Conservation (phyloP, 2,113 vertebrate species). For the Mustelus asterias region DNA sequence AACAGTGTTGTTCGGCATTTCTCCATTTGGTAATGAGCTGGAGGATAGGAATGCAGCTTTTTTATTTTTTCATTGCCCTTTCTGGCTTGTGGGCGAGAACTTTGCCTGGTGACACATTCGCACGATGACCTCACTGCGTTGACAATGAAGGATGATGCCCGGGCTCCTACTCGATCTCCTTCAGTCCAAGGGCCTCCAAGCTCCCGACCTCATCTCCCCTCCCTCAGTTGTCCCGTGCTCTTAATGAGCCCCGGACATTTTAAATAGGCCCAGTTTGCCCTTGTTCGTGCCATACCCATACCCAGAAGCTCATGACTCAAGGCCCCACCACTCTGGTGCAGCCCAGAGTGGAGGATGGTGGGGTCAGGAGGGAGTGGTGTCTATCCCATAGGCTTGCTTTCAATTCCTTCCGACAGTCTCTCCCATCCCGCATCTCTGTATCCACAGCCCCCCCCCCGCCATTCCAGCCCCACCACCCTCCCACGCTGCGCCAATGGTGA, state of each 20-base stretch:
- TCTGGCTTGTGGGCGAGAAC: not conserved
- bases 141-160: not conserved
- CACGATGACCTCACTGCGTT: not conserved
- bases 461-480: not conserved
- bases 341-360: no score
- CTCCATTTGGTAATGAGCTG: not conserved
- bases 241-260: no score
- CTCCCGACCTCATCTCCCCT: not conserved
- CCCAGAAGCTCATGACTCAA: not conserved
- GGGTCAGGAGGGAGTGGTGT: not conserved
- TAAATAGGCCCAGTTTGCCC: not conserved
- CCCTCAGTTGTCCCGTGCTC: no score
- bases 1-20: not conserved
- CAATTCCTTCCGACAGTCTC: not conserved
- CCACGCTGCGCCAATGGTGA: no score
- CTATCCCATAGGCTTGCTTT: not conserved
- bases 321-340: no score
- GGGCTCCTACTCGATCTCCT: not conserved
- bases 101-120: not conserved
- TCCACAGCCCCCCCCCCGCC: no score
- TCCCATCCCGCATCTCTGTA: no score
- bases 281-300: not conserved
- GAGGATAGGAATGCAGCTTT: not conserved
- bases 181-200: not conserved
- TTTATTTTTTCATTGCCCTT: not conserved